Percentiles rank a stretch among this genome's conserved stretches.
Conservation (phyloP, 2,797 vertebrate species). For the Rhadinocentrus ornatus region DNA sequence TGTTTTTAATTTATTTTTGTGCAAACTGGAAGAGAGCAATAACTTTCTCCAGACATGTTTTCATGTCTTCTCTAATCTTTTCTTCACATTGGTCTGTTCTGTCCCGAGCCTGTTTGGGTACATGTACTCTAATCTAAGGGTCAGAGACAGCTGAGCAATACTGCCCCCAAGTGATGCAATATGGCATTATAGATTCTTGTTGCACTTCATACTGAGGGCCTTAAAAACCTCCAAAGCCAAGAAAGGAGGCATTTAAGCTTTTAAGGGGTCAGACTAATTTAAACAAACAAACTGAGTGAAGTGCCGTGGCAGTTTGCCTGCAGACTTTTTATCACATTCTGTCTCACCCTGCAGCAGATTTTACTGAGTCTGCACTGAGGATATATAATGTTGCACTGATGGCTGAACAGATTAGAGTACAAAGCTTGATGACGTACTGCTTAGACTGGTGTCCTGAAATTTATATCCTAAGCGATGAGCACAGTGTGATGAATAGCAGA, state of each 20-base stretch:
- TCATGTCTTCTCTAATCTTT: background rate
- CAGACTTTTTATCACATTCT: conserved; percentile 25
- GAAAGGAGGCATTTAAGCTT: conserved; percentile 32
- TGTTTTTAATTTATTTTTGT: background rate
- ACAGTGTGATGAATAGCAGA: conserved; percentile 67
- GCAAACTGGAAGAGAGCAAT: background rate
- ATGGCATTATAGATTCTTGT: background rate
- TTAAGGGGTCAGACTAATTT: conserved; percentile 10
- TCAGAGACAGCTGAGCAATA: conserved; percentile 13
- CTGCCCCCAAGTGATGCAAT: conserved; percentile 56
- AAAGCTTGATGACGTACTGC: conserved; percentile 31
- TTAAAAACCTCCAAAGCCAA: conserved; percentile 5
- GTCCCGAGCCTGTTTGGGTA: conserved; percentile 31
- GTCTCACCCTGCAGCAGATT: conserved; percentile 6
- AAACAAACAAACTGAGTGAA: conserved; percentile 6
- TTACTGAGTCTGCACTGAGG: conserved; percentile 4
- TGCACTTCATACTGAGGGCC: background rate
- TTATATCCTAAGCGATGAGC: conserved; percentile 55
- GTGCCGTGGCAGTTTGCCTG: background rate
- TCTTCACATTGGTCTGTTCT: background rate
- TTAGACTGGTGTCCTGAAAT: conserved; percentile 38
- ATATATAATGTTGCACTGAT: conserved; percentile 5
- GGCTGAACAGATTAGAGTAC: conserved; percentile 19
- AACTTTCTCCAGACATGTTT: background rate
- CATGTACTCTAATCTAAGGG: background rate